phyloP scores from a whole-genome alignment of 2,888 invertebrate genomes.

The Sinohyriopsis cumingii region DNA sequence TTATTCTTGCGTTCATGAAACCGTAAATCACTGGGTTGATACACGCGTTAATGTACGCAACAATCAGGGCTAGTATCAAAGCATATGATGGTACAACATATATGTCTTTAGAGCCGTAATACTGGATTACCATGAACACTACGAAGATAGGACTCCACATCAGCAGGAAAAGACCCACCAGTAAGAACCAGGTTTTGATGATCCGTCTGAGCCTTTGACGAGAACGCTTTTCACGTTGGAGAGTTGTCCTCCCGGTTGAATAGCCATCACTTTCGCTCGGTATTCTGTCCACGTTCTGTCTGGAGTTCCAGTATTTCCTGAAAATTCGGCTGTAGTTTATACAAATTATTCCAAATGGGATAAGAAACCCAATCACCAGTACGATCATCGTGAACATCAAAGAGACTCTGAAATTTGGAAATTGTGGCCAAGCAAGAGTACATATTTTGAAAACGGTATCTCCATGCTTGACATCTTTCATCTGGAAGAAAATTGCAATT shows the following conservation, averaged over 20 bases:
- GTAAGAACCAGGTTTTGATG: conserved; percentile 47
- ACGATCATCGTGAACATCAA: conserved; percentile 33
- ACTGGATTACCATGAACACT: conserved; percentile 43
- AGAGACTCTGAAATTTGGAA: conserved; percentile 26
- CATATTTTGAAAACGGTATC: conserved; percentile 39
- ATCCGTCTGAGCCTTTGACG: conserved; percentile 41
- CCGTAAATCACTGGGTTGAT: conserved; percentile 59
- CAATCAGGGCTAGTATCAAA: conserved; percentile 38
- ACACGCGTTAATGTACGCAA: conserved; percentile 49
- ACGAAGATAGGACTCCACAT: conserved; percentile 57
- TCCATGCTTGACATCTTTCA: conserved; percentile 34
- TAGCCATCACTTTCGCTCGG: too few species aligned
- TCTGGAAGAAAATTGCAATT: conserved; percentile 45
- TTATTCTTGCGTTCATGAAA: conserved; percentile 30
- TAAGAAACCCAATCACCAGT: conserved; percentile 37
- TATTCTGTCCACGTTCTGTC: conserved; percentile 1
- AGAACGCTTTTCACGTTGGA: background rate
- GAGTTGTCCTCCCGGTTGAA: background rate
- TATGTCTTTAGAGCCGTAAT: conserved; percentile 32
- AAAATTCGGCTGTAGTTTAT: conserved; percentile 49
- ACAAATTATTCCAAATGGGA: conserved; percentile 41
- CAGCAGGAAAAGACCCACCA: conserved; percentile 49
- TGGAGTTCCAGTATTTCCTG: conserved; percentile 32
- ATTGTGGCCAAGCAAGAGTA: conserved; percentile 53
- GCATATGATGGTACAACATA: conserved; percentile 44